Evolutionary conservation across 30 jellyfish, hydroid and myxozoan species (phyloP).

Genomic region (Cassiopea xamachana): DNA sequence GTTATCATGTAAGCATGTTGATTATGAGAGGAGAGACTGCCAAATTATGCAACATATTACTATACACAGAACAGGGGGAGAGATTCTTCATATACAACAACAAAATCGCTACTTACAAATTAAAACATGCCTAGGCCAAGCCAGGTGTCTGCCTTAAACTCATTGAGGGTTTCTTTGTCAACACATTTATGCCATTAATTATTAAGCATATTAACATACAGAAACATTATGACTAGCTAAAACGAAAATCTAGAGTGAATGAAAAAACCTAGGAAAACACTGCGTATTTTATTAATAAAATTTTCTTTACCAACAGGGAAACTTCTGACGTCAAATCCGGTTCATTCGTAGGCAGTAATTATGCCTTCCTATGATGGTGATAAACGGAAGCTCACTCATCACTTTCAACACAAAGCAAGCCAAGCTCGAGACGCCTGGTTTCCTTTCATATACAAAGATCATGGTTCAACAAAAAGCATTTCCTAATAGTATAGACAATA

Average conservation of each 20-base stretch:
- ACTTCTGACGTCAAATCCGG: neutral
- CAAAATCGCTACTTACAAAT: neutral
- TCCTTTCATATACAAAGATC: neutral
- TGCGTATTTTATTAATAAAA: too few species aligned
- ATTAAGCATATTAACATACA: neutral
- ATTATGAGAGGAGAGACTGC: too few species aligned
- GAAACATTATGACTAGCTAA: neutral
- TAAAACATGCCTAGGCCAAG: slow-evolving; percentile 2
- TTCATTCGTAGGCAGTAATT: neutral
- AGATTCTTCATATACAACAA: too few species aligned
- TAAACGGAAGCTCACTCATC: neutral
- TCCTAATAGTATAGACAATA: neutral
- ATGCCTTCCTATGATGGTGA: neutral
- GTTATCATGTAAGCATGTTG: too few species aligned
- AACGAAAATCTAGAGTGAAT: neutral
- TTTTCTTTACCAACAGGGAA: neutral
- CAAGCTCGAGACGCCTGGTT: neutral
- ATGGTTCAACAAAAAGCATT: neutral
- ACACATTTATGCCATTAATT: neutral
- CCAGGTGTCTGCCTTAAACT: neutral
- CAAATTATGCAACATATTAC: too few species aligned
- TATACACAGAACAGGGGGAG: too few species aligned
- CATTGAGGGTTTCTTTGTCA: neutral
- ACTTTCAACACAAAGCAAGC: neutral
- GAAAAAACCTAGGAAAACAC: neutral